Percentiles rank a stretch among this genome's conserved stretches.
Conservation (phyloP, 2,888 invertebrate species). For the Machimus atricapillus region DNA sequence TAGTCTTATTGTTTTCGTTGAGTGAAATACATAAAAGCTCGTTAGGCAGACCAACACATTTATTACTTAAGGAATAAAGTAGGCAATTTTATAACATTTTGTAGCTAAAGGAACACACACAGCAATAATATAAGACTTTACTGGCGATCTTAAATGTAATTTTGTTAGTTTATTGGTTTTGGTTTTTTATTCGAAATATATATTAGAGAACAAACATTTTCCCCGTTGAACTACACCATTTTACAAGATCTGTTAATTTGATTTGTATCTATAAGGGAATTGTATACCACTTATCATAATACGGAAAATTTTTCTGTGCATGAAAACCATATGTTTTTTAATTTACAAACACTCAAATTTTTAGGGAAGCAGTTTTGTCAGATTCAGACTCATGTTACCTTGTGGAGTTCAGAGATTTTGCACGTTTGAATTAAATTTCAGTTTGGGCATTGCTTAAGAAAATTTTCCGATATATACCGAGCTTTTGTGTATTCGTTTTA, state of each 20-base stretch:
- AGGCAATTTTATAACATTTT: not conserved
- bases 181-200: no score
- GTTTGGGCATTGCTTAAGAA: not conserved
- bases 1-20: not conserved
- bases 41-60: not conserved
- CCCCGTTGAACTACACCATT: no score
- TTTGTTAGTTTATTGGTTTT: no score
- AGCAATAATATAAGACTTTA: not conserved
- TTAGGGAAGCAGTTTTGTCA: not conserved
- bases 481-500: not conserved
- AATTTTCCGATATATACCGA: not conserved
- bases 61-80: not conserved
- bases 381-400: no score
- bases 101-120: not conserved
- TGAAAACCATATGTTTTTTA: not conserved
- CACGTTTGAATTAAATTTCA: not conserved
- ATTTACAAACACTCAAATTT: not conserved
- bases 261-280: no score
- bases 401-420: not conserved
- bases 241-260: not conserved
- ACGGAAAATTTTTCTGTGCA: not conserved
- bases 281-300: no score
- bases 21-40: not conserved
- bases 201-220: not conserved
- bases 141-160: no score